Conservation (phyloP, 2,797 vertebrate species). For the Hapalemur alaotrensis region DNA sequence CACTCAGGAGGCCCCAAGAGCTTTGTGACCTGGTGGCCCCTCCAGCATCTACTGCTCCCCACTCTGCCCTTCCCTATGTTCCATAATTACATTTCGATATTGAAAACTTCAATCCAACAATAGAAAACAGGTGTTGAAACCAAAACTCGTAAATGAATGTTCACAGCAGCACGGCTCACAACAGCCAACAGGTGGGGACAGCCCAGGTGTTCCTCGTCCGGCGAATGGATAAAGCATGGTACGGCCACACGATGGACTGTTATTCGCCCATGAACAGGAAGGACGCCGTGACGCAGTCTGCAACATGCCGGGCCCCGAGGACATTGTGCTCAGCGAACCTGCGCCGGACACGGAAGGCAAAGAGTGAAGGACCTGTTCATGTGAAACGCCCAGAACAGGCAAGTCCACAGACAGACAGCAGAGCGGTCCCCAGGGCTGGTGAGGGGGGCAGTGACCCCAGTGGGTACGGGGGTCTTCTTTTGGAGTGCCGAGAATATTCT, state of each 20-base stretch:
- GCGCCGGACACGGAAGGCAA: no score
- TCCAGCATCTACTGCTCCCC: accelerated
- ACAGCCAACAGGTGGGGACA: neutral
- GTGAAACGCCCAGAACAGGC: neutral
- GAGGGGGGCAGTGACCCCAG: no score
- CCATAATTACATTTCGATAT: neutral
- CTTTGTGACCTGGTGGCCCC: neutral
- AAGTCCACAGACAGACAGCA: neutral
- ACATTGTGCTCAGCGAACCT: neutral
- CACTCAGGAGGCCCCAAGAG: neutral
- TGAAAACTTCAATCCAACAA: neutral
- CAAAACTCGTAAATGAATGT: accelerated
- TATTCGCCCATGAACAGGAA: neutral
- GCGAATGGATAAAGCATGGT: accelerated
- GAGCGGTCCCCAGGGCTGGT: no score
- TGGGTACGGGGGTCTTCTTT: neutral
- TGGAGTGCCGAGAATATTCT: neutral
- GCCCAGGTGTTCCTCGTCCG: accelerated
- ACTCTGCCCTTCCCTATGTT: neutral
- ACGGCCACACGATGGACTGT: accelerated
- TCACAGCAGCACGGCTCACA: neutral
- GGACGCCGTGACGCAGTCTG: accelerated
- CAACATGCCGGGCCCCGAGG: accelerated
- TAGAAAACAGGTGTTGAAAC: no score
- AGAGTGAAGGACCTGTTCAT: no score